Conservation (phyloP, 1,140 invertebrate species). For the Fragariocoptes setiger region DNA sequence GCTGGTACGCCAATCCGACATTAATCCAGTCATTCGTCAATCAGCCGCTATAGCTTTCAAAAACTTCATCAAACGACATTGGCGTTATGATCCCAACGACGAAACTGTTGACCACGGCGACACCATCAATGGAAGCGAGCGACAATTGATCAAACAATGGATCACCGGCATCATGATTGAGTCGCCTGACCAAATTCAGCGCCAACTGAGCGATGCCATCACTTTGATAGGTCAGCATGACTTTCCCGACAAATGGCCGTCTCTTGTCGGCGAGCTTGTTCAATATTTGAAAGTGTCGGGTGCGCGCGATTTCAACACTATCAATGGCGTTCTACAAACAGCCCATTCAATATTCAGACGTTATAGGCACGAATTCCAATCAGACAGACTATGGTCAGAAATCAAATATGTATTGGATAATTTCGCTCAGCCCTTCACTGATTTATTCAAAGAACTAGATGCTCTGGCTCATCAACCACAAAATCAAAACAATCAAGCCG, state of each 20-base stretch:
- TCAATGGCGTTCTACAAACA: slow-evolving; percentile 73
- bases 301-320: slow-evolving; percentile 60
- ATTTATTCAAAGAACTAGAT: slow-evolving; percentile 60
- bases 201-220: slow-evolving; percentile 77
- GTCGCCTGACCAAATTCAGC: slow-evolving; percentile 56
- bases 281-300: slow-evolving; percentile 39
- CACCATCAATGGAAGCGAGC: slow-evolving; percentile 43
- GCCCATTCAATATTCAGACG: slow-evolving; percentile 82
- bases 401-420: slow-evolving; percentile 81
- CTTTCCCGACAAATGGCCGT: slow-evolving; percentile 77
- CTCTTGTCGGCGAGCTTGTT: slow-evolving; percentile 61
- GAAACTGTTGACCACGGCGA: slow-evolving; percentile 44
- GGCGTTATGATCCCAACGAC: slow-evolving; percentile 20
- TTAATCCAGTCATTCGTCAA: slow-evolving; percentile 41
- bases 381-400: slow-evolving; percentile 67
- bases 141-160: slow-evolving; percentile 40
- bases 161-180: slow-evolving; percentile 75
- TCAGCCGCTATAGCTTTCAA: slow-evolving; percentile 76
- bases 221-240: slow-evolving; percentile 74
- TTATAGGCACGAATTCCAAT: slow-evolving; percentile 83
- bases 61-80: slow-evolving; percentile 81
- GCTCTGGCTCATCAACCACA: slow-evolving; percentile 37
- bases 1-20: slow-evolving; percentile 18
- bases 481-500: slow-evolving; percentile 41
- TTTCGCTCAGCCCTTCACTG: slow-evolving; percentile 68